Evolutionary conservation across 2,797 vertebrate genomes (phyloP).

Genomic region (Lepilemur ruficaudatus): DNA sequence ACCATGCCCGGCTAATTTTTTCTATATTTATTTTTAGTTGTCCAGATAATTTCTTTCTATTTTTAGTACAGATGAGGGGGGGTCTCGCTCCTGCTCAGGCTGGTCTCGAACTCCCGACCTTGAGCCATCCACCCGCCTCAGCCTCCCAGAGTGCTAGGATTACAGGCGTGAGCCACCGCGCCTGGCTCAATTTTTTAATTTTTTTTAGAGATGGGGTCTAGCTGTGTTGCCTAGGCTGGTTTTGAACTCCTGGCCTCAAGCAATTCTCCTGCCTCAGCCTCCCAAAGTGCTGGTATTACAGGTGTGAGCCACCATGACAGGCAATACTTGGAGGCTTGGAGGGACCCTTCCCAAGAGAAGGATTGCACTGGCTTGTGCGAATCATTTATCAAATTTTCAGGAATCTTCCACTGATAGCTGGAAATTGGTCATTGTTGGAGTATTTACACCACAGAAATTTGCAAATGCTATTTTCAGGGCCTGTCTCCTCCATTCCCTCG

Average conservation of each 20-base stretch:
- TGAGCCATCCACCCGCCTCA: too few species aligned
- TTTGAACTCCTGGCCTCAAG: not conserved
- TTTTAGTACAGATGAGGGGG: too few species aligned
- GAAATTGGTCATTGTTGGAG: not conserved
- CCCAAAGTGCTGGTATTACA: not conserved
- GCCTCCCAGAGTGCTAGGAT: too few species aligned
- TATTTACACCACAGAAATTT: not conserved
- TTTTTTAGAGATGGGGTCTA: not conserved
- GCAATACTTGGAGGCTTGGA: not conserved
- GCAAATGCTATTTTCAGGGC: not conserved
- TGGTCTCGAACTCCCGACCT: too few species aligned
- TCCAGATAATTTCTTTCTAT: too few species aligned
- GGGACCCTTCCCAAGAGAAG: not conserved
- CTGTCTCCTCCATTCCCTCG: too few species aligned
- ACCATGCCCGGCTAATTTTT: too few species aligned
- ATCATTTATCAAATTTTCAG: constrained; percentile 5
- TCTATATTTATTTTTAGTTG: too few species aligned
- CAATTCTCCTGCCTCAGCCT: not conserved
- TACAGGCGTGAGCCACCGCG: too few species aligned
- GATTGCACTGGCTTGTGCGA: not conserved
- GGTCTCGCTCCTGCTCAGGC: too few species aligned
- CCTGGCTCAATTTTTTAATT: too few species aligned
- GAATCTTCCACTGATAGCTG: not conserved
- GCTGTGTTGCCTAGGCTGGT: not conserved
- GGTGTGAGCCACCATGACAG: not conserved